Evolutionary conservation across 2,888 invertebrate genomes (phyloP).

Genomic region (Catocala nupta): DNA sequence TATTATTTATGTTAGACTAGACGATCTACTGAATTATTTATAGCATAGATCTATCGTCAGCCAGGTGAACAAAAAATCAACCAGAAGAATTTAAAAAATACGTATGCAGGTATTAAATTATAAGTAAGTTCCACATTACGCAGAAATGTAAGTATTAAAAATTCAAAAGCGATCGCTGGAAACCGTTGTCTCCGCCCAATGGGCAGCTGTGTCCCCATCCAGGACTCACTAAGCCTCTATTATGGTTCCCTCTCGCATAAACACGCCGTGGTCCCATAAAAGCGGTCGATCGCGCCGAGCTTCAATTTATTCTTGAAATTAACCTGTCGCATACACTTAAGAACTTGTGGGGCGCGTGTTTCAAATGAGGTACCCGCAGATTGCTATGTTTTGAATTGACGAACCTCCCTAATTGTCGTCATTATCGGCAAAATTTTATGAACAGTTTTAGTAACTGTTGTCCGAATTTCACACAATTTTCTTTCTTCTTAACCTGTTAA

Average conservation of each 20-base stretch:
- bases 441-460: conserved; percentile 4
- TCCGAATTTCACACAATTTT: neutral
- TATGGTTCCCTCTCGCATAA: conserved; percentile 67
- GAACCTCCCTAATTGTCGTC: conserved; percentile 38
- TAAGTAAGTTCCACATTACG: conserved; percentile 40
- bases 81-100: conserved; percentile 24
- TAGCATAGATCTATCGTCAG: conserved; percentile 19
- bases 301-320: conserved; percentile 85
- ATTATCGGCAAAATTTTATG: conserved; percentile 30
- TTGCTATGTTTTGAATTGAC: conserved; percentile 46
- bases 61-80: conserved; percentile 10
- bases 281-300: conserved; percentile 64
- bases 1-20: neutral
- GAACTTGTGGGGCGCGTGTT: conserved; percentile 48
- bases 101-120: conserved; percentile 32
- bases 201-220: conserved; percentile 73
- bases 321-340: conserved; percentile 82
- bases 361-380: conserved; percentile 63
- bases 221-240: conserved; percentile 73
- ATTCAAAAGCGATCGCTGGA: conserved; percentile 65
- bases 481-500: too few relatives aligned
- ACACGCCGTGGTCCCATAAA: conserved; percentile 70
- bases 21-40: conserved; percentile 33
- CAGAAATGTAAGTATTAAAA: conserved; percentile 68
- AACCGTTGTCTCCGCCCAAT: conserved; percentile 74